These are phyloP conservation scores for Syrmaticus mikado DNA, from an alignment of 2,113 vertebrate species.

Conservation along the genomic window DNA sequence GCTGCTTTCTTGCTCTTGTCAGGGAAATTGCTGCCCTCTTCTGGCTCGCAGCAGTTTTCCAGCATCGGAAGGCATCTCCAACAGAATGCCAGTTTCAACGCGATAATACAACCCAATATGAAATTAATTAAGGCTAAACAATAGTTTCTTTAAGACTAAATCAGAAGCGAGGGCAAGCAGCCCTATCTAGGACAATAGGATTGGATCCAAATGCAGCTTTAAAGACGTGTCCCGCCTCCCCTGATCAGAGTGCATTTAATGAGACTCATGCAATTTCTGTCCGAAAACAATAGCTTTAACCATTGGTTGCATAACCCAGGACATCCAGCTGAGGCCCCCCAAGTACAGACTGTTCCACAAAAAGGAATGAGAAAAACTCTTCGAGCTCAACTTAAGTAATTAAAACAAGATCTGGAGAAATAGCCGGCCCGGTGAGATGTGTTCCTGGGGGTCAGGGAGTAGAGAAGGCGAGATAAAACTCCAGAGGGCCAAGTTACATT, in stretches of 20 bases:
- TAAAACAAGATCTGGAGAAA: slow-evolving; percentile 26
- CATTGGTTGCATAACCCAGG: slow-evolving; percentile 64
- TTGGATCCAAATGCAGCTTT: slow-evolving; percentile 46
- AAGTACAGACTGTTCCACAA: slow-evolving; percentile 56
- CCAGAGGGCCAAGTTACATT: slow-evolving; percentile 8
- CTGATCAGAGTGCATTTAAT: slow-evolving; percentile 54
- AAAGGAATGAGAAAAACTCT: slow-evolving; percentile 47
- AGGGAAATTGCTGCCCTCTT: slow-evolving; percentile 81
- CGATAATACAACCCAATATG: slow-evolving; percentile 36
- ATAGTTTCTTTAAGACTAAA: slow-evolving; percentile 58
- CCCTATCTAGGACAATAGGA: slow-evolving; percentile 42
- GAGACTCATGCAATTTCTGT: slow-evolving; percentile 42
- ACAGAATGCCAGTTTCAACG: neutral
- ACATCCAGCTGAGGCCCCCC: slow-evolving; percentile 59
- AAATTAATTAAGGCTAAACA: slow-evolving; percentile 64
- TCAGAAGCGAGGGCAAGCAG: slow-evolving; percentile 21
- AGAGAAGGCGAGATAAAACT: neutral
- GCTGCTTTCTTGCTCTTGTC: slow-evolving; percentile 21
- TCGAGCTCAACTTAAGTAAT: slow-evolving; percentile 20
- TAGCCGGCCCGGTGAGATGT: neutral
- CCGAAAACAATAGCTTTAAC: slow-evolving; percentile 39
- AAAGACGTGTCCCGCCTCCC: slow-evolving; percentile 22
- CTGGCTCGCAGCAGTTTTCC: slow-evolving; percentile 43
- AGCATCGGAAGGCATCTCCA: neutral
- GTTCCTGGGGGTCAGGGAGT: neutral